phyloP scores from a whole-genome alignment of 2,888 invertebrate species.

The Bedellia somnulentella region DNA sequence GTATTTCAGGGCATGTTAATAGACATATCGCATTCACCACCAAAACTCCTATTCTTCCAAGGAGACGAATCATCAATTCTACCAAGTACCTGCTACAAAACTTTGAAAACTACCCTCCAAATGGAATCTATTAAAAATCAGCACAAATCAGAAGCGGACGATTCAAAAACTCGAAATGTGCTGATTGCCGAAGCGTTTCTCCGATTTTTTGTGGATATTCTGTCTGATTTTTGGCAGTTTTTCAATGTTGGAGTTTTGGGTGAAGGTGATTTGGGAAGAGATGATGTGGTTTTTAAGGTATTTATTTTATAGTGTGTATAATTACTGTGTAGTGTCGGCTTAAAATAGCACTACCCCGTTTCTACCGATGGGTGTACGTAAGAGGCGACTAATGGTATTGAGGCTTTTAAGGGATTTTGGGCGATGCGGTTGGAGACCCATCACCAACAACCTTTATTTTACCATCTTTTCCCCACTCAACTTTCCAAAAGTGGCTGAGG shows the following conservation, averaged over 20 bases:
- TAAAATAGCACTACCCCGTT: too few species aligned
- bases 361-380: too few species aligned
- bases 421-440: too few species aligned
- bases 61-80: slow-evolving; percentile 79
- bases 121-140: slow-evolving; percentile 35
- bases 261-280: slow-evolving; percentile 29
- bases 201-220: slow-evolving; percentile 74
- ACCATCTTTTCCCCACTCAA: too few species aligned
- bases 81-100: slow-evolving; percentile 69
- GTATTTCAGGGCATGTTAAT: slow-evolving; percentile 69
- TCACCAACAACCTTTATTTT: too few species aligned
- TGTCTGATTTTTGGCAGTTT: slow-evolving; percentile 71
- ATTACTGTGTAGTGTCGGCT: too few species aligned
- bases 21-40: slow-evolving; percentile 60
- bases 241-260: slow-evolving; percentile 25
- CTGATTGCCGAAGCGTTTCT: slow-evolving; percentile 79
- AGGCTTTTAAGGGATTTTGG: too few species aligned
- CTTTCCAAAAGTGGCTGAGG: too few species aligned
- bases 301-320: too few species aligned
- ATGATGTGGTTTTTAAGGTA: slow-evolving; percentile 40
- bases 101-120: slow-evolving; percentile 58
- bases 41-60: slow-evolving; percentile 64
- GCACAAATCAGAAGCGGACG: slow-evolving; percentile 31
- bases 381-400: too few species aligned
- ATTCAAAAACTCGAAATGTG: slow-evolving; percentile 67